phyloP scores from a whole-genome alignment of 2,888 invertebrate species.

The Mesoligia furuncula region DNA sequence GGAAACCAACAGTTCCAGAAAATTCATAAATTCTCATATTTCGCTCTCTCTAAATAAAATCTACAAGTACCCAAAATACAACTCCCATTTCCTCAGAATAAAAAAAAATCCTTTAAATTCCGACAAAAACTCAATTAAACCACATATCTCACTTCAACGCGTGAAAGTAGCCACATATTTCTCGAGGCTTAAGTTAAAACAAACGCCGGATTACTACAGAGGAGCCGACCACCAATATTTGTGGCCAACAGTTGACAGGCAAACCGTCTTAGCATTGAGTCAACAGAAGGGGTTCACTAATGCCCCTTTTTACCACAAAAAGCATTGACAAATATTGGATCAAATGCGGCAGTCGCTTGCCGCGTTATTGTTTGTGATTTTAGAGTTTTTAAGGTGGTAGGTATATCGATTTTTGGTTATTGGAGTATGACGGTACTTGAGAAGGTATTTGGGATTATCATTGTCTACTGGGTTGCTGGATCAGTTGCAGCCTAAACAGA shows the following conservation, averaged over 20 bases:
- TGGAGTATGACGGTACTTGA: constrained; percentile 51
- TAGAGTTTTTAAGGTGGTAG: constrained; percentile 49
- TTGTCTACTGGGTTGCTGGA: constrained; percentile 5
- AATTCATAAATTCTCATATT: background rate
- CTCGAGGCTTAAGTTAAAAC: constrained; percentile 56
- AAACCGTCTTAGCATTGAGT: constrained; percentile 88
- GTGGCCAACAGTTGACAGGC: constrained; percentile 84
- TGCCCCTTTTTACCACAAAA: constrained; percentile 90
- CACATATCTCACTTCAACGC: constrained; percentile 55
- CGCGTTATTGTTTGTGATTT: constrained; percentile 62
- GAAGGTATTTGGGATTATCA: background rate
- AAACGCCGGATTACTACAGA: constrained; percentile 82
- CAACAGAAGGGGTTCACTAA: constrained; percentile 90
- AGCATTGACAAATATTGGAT: constrained; percentile 85
- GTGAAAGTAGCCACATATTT: constrained; percentile 64
- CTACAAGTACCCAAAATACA: background rate
- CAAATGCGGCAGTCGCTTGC: constrained; percentile 74
- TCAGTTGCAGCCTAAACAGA: background rate
- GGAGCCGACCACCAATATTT: constrained; percentile 88
- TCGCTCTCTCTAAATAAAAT: background rate
- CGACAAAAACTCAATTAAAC: constrained; percentile 44
- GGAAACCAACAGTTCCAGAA: background rate
- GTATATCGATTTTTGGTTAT: constrained; percentile 47
- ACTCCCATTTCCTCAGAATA: background rate
- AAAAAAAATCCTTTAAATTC: constrained; percentile 4